Base-by-base conservation (phyloP, 2,797 vertebrate species). In the Lacerta agilis region DNA sequence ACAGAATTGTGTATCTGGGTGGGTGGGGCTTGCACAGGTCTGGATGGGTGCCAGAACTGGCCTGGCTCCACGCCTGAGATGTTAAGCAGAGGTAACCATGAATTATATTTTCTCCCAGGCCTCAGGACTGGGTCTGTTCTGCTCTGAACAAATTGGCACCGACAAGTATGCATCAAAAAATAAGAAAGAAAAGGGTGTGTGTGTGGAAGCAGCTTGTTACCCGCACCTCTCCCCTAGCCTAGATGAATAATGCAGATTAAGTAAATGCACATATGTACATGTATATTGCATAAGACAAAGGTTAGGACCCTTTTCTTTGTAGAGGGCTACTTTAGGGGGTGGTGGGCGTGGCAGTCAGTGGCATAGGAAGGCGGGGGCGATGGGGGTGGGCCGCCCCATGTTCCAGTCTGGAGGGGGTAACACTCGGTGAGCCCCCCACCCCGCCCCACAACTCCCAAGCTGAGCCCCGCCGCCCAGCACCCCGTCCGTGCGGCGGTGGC, bases 81-180 rank as follows among this genome's bases (percentile, higher is more conserved):
- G 67, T 61, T n/a, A 79, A 33, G 49, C 71, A 86, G 88, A 82
- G 71, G 71, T 83, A 88, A 88, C 73, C 82, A 84, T 55, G 7
- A 88, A 43, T 72, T 61, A 36, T 45, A 36, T 71, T 88, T 88
- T 38, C 49, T 77, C 72, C 80, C 61, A 66, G 20, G 76, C 80
- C 13, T 49, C 41, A 55, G 61, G 80, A 67, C 69, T 55, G 10
- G 20, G 25, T 64, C 27, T 67, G 66, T 36, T 45, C 55, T 82
- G 67, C 17, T 6, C 72, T 58, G 20, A 58, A 69, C 66, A 78
- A 88, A 69, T 33, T 76, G 69, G 78, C 41, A 69, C 58, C 43
- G 58, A 78, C 33, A 33, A 23, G 10, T 41, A 9, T n/a, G 29
- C 11, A 72, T 82, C 2, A 23, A 25, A 43, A 77, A 69, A 75